phyloP scores from a whole-genome alignment of 2,888 invertebrate genomes.

The Drosophila mimica region DNA sequence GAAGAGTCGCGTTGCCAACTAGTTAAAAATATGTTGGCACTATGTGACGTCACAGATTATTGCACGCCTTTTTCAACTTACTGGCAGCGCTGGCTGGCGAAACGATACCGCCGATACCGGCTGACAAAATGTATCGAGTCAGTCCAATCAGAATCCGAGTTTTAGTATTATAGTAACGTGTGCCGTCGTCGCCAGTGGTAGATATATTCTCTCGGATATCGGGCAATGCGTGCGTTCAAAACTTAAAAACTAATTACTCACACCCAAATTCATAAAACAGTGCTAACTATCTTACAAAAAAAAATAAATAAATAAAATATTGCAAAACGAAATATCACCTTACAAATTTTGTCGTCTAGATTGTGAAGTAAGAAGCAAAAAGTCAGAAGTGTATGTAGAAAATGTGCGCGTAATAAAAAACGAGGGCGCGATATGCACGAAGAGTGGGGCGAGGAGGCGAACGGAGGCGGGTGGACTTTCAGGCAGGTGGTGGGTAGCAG shows the following conservation, averaged over 20 bases:
- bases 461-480: conserved; percentile 2
- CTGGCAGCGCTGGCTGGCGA: conserved; percentile 19
- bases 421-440: conserved; percentile 78
- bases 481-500: conserved; percentile 39
- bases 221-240: conserved; percentile 74
- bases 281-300: conserved; percentile 35
- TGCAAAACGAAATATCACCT: conserved; percentile 39
- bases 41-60: conserved; percentile 24
- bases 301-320: conserved; percentile 14
- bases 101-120: conserved; percentile 50
- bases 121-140: conserved; percentile 53
- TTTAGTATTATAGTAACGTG: conserved; percentile 72
- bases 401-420: conserved; percentile 81
- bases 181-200: conserved; percentile 74
- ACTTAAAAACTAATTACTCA: conserved; percentile 69
- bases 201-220: conserved; percentile 63
- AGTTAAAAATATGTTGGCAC: neutral
- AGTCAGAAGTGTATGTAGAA: conserved; percentile 69
- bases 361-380: conserved; percentile 52
- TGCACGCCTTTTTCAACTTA: neutral
- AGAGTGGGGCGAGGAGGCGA: conserved; percentile 34
- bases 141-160: conserved; percentile 55
- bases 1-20: conserved; percentile 19
- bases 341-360: conserved; percentile 36
- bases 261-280: conserved; percentile 43